Conservation (phyloP, 2,797 vertebrate genomes). For the Pipistrellus pipistrellus region DNA sequence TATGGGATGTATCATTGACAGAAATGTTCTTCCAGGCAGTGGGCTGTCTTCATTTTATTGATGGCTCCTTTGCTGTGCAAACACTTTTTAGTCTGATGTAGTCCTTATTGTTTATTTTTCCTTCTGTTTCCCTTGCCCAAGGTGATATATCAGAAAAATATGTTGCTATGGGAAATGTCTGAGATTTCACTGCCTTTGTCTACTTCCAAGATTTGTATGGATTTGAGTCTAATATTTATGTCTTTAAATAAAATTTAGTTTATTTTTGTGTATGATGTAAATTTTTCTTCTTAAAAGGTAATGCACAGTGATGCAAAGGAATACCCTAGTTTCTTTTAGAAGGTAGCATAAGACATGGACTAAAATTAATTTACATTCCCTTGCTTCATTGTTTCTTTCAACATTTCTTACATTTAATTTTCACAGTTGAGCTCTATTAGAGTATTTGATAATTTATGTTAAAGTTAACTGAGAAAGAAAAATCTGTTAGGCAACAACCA, state of each 20-base stretch:
- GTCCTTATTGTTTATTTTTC: background rate
- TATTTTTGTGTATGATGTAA: background rate
- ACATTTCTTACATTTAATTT: background rate
- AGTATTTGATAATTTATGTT: background rate
- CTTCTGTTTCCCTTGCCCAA: background rate
- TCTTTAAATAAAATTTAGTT: background rate
- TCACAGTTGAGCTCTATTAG: background rate
- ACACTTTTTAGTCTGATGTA: background rate
- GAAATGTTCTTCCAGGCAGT: background rate
- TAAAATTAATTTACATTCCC: background rate
- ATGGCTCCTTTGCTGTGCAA: background rate
- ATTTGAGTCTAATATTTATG: background rate
- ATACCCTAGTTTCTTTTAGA: background rate
- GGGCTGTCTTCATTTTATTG: background rate
- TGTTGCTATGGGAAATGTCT: background rate
- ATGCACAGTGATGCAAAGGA: background rate
- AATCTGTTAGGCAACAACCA: background rate
- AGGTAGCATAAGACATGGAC: background rate
- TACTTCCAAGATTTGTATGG: background rate
- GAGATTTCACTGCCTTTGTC: background rate
- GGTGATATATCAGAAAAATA: background rate
- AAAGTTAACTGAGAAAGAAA: conserved; percentile 14
- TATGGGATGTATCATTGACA: background rate
- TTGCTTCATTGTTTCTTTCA: background rate
- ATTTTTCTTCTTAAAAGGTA: background rate